phyloP scores from a whole-genome alignment of 2,888 invertebrate genomes.

The Standfussiana lucernea region DNA sequence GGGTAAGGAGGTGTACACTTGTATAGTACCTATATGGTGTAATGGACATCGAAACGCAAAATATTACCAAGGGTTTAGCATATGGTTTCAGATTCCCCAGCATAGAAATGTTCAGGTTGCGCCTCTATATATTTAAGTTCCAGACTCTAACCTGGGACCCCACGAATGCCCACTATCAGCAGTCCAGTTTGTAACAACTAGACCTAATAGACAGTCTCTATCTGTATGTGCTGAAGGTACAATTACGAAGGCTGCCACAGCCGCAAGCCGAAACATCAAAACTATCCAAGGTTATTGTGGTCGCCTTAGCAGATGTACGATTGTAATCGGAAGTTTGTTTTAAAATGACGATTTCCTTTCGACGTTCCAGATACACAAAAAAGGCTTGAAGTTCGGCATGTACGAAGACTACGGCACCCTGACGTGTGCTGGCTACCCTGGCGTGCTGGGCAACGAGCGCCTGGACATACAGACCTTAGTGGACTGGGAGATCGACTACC shows the following conservation, averaged over 20 bases:
- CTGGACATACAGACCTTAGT: constrained; percentile 94
- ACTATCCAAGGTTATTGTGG: background rate
- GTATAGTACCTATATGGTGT: background rate
- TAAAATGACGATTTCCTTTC: background rate
- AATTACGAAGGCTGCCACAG: background rate
- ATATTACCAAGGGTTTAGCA: background rate
- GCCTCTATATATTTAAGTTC: background rate
- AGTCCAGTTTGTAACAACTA: background rate
- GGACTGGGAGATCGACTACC: constrained; percentile 95
- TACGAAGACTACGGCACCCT: constrained; percentile 95
- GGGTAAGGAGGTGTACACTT: background rate
- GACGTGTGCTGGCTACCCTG: constrained; percentile 95
- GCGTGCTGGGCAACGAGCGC: constrained; percentile 92
- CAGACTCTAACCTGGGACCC: background rate
- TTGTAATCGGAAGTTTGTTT: background rate
- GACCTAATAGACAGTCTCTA: background rate
- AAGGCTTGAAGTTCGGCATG: constrained; percentile 94
- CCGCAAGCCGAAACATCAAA: background rate
- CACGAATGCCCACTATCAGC: background rate
- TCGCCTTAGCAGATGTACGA: background rate
- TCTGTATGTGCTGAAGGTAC: background rate
- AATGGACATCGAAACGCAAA: no score
- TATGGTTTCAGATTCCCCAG: background rate
- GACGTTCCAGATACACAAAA: constrained; percentile 92
- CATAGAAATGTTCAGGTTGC: background rate